A percentile compares a stretch with the other conserved stretches of the same genome.
These are phyloP conservation scores for Leistus spinibarbis DNA, from an alignment of 2,888 invertebrate genomes.

Conservation along the genomic window DNA sequence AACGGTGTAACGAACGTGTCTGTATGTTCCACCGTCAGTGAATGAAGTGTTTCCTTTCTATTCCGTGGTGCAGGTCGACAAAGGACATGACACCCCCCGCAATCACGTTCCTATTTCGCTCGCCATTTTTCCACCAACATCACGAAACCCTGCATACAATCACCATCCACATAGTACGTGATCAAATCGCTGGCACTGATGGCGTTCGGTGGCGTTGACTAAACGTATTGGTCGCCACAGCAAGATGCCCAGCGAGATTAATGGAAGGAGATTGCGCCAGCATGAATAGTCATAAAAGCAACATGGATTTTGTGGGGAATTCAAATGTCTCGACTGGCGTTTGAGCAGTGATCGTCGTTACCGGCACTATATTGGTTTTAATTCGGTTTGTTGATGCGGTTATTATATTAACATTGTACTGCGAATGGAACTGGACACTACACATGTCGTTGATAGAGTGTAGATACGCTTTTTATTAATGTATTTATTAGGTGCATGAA, in stretches of 20 bases:
- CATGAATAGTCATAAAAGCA: conserved; percentile 43
- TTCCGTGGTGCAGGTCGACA: conserved; percentile 14
- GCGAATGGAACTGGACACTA: conserved; percentile 9
- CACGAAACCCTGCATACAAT: not conserved
- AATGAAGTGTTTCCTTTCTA: conserved; percentile 35
- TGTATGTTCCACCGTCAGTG: conserved; percentile 7
- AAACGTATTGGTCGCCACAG: conserved; percentile 13
- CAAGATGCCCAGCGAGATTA: conserved; percentile 40
- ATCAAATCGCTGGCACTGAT: not conserved
- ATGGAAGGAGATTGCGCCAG: conserved; percentile 43
- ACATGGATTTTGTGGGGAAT: conserved; percentile 44
- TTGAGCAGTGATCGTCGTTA: not conserved
- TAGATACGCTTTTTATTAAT: conserved; percentile 35
- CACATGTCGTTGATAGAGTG: conserved; percentile 34
- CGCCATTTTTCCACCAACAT: conserved; percentile 22
- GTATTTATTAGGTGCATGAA: conserved; percentile 26
- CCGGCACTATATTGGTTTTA: conserved; percentile 30
- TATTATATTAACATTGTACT: conserved; percentile 33
- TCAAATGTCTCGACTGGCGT: conserved; percentile 20
- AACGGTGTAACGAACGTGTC: not conserved
- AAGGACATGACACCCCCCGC: conserved; percentile 32
- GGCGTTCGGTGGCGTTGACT: conserved; percentile 17
- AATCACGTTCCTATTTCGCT: conserved; percentile 27
- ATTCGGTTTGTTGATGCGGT: conserved; percentile 27
- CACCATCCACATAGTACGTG: not conserved